A percentile compares a stretch with the other conserved stretches of the same genome.
Conservation (phyloP, 2,797 vertebrate species). For the Semotilus atromaculatus region DNA sequence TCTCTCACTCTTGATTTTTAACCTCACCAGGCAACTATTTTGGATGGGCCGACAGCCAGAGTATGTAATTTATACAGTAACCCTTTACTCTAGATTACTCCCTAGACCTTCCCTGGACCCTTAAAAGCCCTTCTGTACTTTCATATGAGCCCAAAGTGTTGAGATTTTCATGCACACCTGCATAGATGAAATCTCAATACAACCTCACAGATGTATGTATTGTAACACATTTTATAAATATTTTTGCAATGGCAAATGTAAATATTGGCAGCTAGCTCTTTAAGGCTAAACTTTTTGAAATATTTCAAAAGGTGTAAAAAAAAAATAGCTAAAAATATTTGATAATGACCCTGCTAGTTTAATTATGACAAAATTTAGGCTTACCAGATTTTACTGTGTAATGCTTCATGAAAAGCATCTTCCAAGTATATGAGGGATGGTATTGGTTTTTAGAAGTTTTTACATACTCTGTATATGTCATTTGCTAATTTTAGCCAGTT, state of each 20-base stretch:
- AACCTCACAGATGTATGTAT: neutral
- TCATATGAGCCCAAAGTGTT: neutral
- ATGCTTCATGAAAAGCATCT: neutral
- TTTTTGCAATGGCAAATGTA: neutral
- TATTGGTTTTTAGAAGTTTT: neutral
- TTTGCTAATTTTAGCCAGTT: neutral
- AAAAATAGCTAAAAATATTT: neutral
- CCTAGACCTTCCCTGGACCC: neutral
- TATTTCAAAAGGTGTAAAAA: neutral
- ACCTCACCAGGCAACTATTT: conserved; percentile 96
- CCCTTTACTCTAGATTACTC: conserved; percentile 29
- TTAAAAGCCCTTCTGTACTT: neutral
- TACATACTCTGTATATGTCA: neutral
- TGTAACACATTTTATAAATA: neutral
- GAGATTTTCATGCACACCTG: neutral
- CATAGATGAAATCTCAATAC: neutral
- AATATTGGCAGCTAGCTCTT: neutral
- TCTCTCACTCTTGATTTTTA: conserved; percentile 82
- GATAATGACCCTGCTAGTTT: neutral
- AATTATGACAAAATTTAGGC: neutral
- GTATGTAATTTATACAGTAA: conserved; percentile 84
- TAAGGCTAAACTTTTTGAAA: neutral
- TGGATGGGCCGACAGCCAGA: conserved; percentile 93
- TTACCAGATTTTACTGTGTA: neutral
- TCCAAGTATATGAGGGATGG: neutral